Evolutionary conservation across 2,888 invertebrate genomes (phyloP), one percentile per base, ranked within the genome.

Genomic region (Blera fallax): DNA sequence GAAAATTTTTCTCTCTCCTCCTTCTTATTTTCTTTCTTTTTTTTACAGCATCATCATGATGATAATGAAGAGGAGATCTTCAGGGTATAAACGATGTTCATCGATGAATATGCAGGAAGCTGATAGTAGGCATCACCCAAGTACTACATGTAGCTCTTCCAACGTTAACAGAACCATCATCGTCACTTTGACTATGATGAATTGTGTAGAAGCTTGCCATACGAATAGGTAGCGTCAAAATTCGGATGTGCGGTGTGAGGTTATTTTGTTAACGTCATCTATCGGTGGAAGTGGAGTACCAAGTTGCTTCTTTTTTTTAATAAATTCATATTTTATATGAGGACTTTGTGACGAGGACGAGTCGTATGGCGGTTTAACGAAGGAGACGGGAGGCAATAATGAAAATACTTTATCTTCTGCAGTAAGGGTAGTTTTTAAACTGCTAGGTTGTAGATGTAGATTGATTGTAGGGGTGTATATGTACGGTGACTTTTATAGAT

Each of bases 1-100:
- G 24, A 14, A 27, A 14, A 24, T 48, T 65, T 21, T 50, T 34
- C 16, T 3, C 10, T 14, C 16, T 24, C 16, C 64, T 37, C 7
- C 40, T 64, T 18, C 18, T 45, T 45, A 45, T 45, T 37, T 37
- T 37, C 52, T 16, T 32, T 34, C 18, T 29, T 16, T 16, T 32
- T 34, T 34, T 29, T 16, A 40, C 29, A 18, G 67, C 43, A 54
- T 29, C 67, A 54, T 29, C 67, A 54, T 69, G 40, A 69, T 40
- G 40, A 54, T 67, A 67, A 67, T 67, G 67, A 67, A 67, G 67
- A 16, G 60, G 7, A 16, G 11, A 69, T 40, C 54, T 69, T 54
- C 40, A 34, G 54, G 40, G 54, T 18, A 4, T 27, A 32, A 40
- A n/a, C 43, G 16, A 58, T 58, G 40, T 40, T 69, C 54, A 43